Evolutionary conservation across 1,140 invertebrate species (phyloP).

Genomic region (Coenobita brevimanus): DNA sequence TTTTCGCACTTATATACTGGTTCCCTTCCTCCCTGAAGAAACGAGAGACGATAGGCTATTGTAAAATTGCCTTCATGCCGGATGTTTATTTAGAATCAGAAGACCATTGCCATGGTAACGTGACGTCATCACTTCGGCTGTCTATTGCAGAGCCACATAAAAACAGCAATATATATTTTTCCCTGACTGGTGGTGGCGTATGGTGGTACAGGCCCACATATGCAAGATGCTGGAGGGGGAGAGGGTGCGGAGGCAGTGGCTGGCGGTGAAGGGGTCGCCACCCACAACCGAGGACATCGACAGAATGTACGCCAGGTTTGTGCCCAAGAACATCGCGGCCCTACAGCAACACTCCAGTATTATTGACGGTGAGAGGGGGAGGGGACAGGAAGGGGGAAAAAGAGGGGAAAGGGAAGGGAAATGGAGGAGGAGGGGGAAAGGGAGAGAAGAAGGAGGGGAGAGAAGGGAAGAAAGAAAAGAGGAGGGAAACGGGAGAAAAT

Average conservation of each 20-base stretch:
- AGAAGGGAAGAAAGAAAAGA: neutral
- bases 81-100: too few species aligned
- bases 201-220: constrained; percentile 65
- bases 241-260: constrained; percentile 57
- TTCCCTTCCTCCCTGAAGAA: too few species aligned
- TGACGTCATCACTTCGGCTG: too few species aligned
- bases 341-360: constrained; percentile 46
- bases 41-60: too few species aligned
- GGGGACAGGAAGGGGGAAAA: neutral
- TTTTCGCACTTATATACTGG: too few species aligned
- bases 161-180: too few species aligned
- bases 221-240: constrained; percentile 68
- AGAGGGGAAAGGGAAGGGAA: neutral
- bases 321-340: constrained; percentile 58
- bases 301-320: constrained; percentile 69
- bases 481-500: too few species aligned
- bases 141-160: too few species aligned
- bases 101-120: too few species aligned
- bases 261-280: constrained; percentile 28
- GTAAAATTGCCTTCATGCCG: too few species aligned
- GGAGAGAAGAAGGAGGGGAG: neutral
- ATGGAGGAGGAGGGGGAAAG: constrained; percentile 27
- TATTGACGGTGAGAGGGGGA: constrained; percentile 47
- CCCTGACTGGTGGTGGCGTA: neutral
- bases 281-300: constrained; percentile 66